phyloP scores from a whole-genome alignment of 2,113 vertebrate species.

The Lepus timidus region DNA sequence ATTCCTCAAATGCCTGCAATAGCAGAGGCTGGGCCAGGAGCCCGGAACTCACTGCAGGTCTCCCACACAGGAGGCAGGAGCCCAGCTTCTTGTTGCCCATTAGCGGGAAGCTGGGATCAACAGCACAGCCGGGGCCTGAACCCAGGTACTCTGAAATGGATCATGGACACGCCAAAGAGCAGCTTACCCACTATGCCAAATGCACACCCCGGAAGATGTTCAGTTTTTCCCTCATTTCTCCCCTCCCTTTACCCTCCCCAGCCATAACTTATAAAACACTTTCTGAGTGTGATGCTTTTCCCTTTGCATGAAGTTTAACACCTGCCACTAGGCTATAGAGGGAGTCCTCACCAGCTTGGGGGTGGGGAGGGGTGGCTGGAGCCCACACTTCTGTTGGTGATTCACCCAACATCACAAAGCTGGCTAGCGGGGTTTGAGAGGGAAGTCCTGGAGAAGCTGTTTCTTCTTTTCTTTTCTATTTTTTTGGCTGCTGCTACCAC shows the following conservation, averaged over 20 bases:
- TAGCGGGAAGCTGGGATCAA: too few species aligned
- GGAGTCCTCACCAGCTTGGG: background rate
- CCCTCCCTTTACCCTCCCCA: background rate
- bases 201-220: too few species aligned
- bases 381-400: background rate
- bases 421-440: background rate
- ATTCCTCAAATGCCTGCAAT: too few species aligned
- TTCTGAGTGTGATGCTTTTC: conserved; percentile 7
- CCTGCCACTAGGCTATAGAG: background rate
- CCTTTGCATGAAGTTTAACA: background rate
- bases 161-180: too few species aligned
- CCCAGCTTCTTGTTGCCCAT: too few species aligned
- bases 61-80: too few species aligned
- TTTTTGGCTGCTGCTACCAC: background rate
- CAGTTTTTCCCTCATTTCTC: too few species aligned
- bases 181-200: too few species aligned
- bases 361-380: background rate
- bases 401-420: background rate
- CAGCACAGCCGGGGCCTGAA: too few species aligned
- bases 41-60: too few species aligned
- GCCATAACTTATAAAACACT: background rate
- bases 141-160: too few species aligned
- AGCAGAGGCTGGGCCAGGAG: too few species aligned
- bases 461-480: background rate
- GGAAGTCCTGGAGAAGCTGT: background rate